phyloP scores from a whole-genome alignment of 2,113 vertebrate species.

The Salvator merianae region DNA sequence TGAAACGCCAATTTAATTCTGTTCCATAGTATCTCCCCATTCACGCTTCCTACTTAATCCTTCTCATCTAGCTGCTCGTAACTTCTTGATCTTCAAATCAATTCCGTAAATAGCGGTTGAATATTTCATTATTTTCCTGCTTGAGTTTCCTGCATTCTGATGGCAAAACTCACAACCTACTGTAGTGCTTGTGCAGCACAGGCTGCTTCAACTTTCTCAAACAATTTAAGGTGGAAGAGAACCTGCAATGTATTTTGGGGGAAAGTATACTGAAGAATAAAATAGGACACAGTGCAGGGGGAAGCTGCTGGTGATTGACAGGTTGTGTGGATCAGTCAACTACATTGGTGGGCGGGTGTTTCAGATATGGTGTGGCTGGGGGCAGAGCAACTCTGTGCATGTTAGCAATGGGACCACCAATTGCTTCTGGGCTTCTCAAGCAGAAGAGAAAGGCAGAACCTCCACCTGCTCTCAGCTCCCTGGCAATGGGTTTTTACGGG shows the following conservation, averaged over 20 bases:
- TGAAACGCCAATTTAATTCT: slow-evolving; percentile 70
- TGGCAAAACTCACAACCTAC: slow-evolving; percentile 58
- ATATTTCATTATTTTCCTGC: slow-evolving; percentile 66
- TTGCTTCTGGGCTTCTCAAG: too few relatives aligned
- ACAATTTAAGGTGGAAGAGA: slow-evolving; percentile 33
- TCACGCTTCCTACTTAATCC: slow-evolving; percentile 70
- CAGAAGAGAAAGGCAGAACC: too few relatives aligned
- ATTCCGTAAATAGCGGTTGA: slow-evolving; percentile 68
- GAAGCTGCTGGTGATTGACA: too few relatives aligned
- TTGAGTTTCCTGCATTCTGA: slow-evolving; percentile 67
- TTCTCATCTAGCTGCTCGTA: slow-evolving; percentile 69
- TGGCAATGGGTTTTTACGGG: too few relatives aligned
- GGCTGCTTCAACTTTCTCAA: slow-evolving; percentile 59
- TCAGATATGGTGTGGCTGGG: too few relatives aligned
- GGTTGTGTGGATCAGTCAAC: too few relatives aligned
- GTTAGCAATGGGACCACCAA: too few relatives aligned
- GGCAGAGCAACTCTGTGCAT: too few relatives aligned
- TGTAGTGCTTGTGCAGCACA: slow-evolving; percentile 56
- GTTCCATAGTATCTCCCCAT: slow-evolving; percentile 68
- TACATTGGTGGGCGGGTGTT: too few relatives aligned
- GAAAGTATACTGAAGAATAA: too few relatives aligned
- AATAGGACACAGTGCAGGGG: too few relatives aligned
- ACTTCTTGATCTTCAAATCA: slow-evolving; percentile 69
- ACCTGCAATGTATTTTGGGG: neutral
- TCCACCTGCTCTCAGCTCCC: too few relatives aligned